Evolutionary conservation across 2,113 vertebrate genomes (phyloP).

Genomic region (Coracopsis vasa): DNA sequence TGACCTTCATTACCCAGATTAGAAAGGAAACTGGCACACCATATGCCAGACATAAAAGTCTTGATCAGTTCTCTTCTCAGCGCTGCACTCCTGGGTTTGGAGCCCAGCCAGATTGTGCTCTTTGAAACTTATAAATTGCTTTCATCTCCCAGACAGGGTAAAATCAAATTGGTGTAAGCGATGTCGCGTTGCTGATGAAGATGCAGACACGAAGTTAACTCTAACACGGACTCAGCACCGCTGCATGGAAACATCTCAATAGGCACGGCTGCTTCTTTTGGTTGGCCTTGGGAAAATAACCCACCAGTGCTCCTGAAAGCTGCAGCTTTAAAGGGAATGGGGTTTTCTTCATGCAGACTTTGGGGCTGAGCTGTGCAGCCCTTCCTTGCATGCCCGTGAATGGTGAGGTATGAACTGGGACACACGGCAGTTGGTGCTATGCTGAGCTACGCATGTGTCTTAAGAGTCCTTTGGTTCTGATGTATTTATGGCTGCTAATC

Average conservation of each 20-base stretch:
- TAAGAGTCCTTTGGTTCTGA: conserved; percentile 25
- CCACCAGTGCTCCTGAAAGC: not conserved
- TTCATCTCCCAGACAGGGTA: conserved; percentile 67
- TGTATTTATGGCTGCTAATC: conserved; percentile 53
- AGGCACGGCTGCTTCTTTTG: not conserved
- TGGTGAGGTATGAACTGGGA: conserved; percentile 12
- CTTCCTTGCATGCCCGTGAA: conserved; percentile 32
- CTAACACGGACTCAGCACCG: not conserved
- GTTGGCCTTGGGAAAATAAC: not conserved
- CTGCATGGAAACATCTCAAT: conserved; percentile 27
- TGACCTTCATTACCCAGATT: conserved; percentile 55
- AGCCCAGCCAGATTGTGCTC: conserved; percentile 53
- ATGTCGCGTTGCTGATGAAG: conserved; percentile 59
- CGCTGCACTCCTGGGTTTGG: conserved; percentile 50
- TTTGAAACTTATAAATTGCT: conserved; percentile 71
- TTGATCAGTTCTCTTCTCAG: conserved; percentile 51
- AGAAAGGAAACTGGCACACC: conserved; percentile 50
- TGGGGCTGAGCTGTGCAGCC: not conserved
- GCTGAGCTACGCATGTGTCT: not conserved
- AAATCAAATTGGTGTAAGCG: conserved; percentile 65
- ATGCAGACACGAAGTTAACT: conserved; percentile 42
- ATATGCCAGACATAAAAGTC: conserved; percentile 58
- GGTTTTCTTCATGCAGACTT: not conserved
- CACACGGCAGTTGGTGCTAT: not conserved
- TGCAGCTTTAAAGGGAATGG: not conserved